A percentile compares a stretch with the other conserved stretches of the same genome.
These are phyloP conservation scores for Trochalopteron elliotii DNA, from an alignment of 2,113 vertebrate genomes.

Conservation along the genomic window DNA sequence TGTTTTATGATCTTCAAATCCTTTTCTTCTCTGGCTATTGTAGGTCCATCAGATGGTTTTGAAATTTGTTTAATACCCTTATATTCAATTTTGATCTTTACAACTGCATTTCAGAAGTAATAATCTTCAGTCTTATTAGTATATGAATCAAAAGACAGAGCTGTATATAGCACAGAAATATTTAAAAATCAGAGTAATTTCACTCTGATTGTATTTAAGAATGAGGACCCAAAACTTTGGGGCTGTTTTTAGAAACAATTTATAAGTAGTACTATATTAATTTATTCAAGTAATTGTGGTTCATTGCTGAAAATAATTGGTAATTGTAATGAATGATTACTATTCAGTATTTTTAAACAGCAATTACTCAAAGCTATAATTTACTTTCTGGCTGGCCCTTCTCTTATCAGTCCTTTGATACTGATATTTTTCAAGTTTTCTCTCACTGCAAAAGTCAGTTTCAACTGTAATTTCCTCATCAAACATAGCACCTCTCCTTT, in stretches of 20 bases:
- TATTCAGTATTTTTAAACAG: background rate
- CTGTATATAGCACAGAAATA: background rate
- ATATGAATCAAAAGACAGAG: background rate
- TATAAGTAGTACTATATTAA: background rate
- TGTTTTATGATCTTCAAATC: background rate
- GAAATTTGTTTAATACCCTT: background rate
- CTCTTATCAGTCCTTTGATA: background rate
- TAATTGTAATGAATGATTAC: background rate
- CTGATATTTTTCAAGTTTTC: background rate
- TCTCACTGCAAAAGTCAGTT: background rate
- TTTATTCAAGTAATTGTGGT: background rate
- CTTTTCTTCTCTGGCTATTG: background rate
- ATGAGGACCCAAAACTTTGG: background rate
- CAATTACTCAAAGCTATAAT: background rate
- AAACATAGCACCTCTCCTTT: background rate
- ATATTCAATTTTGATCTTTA: background rate
- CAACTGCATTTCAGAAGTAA: background rate
- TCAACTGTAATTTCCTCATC: background rate
- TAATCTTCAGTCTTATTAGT: background rate
- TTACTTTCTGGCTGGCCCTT: background rate
- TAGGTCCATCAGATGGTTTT: background rate
- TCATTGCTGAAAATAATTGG: background rate
- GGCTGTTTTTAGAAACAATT: background rate
- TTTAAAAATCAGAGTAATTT: background rate
- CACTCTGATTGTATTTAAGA: background rate